These are phyloP conservation scores for Maniola hyperantus DNA, from an alignment of 2,888 invertebrate species.

Conservation along the genomic window DNA sequence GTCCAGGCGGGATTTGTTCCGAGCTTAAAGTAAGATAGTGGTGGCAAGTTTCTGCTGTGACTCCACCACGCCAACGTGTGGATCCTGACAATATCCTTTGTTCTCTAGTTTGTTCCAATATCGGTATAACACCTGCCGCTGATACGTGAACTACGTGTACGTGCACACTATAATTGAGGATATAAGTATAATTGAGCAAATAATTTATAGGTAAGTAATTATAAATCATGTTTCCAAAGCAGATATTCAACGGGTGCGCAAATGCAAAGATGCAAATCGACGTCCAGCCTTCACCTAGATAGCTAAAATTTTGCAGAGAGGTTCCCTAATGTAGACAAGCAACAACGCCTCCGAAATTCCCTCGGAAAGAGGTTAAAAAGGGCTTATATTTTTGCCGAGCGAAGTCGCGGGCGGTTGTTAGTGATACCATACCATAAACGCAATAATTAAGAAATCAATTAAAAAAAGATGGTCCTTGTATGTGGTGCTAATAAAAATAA, in stretches of 20 bases:
- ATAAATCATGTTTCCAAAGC: neutral
- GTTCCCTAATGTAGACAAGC: no score
- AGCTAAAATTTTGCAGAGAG: no score
- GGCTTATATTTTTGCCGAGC: no score
- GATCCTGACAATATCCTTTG: conserved; percentile 76
- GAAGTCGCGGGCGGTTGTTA: no score
- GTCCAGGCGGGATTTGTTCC: conserved; percentile 84
- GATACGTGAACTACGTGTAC: conserved; percentile 88
- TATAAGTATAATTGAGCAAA: neutral
- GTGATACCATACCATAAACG: no score
- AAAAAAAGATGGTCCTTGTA: no score
- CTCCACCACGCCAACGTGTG: conserved; percentile 73
- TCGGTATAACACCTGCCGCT: conserved; percentile 81
- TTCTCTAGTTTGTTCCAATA: conserved; percentile 78
- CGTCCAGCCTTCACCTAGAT: no score
- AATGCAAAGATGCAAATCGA: no score
- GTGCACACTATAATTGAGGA: conserved; percentile 70
- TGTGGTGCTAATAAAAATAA: no score
- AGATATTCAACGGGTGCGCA: neutral
- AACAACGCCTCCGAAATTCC: no score
- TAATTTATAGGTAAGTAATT: neutral
- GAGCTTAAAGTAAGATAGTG: conserved; percentile 86
- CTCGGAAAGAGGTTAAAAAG: no score
- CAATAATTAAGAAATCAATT: no score
- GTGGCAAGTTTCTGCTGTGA: conserved; percentile 89